These are phyloP conservation scores for Paralichthys olivaceus DNA, from an alignment of 2,113 vertebrate species.

Conservation along the genomic window DNA sequence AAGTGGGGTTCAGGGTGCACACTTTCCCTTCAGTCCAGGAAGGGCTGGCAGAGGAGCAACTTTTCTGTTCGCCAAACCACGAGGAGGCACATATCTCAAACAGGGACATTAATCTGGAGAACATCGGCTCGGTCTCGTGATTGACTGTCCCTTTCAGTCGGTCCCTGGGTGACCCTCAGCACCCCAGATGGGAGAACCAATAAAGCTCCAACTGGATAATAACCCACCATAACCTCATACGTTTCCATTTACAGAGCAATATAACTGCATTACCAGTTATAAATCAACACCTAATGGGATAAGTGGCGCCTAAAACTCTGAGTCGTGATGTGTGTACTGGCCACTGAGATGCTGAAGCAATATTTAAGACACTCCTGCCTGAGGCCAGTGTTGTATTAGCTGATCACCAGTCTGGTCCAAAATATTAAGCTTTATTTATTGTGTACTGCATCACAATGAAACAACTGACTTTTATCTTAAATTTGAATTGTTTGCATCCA, in stretches of 20 bases:
- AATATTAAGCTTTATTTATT: not conserved
- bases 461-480: not conserved
- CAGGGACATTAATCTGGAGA: constrained; percentile 52
- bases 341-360: constrained; percentile 41
- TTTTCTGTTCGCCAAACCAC: constrained; percentile 37
- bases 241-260: constrained; percentile 69
- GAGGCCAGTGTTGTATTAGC: constrained; percentile 4
- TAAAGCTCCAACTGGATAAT: constrained; percentile 63
- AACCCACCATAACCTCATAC: constrained; percentile 68
- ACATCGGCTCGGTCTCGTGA: constrained; percentile 39
- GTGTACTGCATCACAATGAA: not conserved
- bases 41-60: constrained; percentile 41
- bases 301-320: constrained; percentile 45
- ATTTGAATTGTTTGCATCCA: not conserved
- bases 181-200: constrained; percentile 40
- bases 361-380: constrained; percentile 34
- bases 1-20: constrained; percentile 10
- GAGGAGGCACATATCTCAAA: constrained; percentile 45
- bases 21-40: constrained; percentile 37
- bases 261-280: constrained; percentile 50
- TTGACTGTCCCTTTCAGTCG: constrained; percentile 54
- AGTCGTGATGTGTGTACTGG: constrained; percentile 55
- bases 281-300: constrained; percentile 68
- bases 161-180: constrained; percentile 60
- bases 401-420: not conserved